phyloP scores from a whole-genome alignment of 2,888 invertebrate species.

The Tetramorium bicarinatum region DNA sequence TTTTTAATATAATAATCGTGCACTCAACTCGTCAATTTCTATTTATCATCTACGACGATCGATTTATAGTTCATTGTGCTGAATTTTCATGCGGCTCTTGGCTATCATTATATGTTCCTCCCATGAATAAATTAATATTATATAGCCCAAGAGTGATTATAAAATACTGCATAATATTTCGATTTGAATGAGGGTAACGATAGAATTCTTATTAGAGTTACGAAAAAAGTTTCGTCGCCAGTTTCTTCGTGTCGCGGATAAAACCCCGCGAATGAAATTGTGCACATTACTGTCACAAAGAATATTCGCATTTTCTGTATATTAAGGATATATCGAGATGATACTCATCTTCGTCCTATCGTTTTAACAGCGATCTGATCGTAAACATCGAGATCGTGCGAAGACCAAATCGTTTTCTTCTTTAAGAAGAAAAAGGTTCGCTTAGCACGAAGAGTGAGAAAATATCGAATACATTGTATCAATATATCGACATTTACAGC shows the following conservation, averaged over 20 bases:
- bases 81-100: slow-evolving; percentile 3
- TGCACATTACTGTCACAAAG: neutral
- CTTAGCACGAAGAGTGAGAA: slow-evolving; percentile 14
- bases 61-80: neutral
- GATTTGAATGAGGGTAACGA: slow-evolving; percentile 41
- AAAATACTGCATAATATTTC: slow-evolving; percentile 45
- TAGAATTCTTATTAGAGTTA: slow-evolving; percentile 22
- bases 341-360: neutral
- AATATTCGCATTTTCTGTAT: neutral
- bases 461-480: neutral
- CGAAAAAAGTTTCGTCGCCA: slow-evolving; percentile 5
- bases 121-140: slow-evolving; percentile 44
- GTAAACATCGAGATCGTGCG: slow-evolving; percentile 7
- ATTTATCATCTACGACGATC: neutral
- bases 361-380: neutral
- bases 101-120: neutral
- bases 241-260: neutral
- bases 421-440: neutral
- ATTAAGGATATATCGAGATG: neutral
- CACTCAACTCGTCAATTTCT: neutral
- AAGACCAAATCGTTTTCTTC: slow-evolving; percentile 27
- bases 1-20: neutral
- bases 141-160: slow-evolving; percentile 34
- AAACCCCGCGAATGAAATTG: neutral
- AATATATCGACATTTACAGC: neutral